A percentile compares a stretch with the other conserved stretches of the same genome.
phyloP scores from a whole-genome alignment of 2,888 invertebrate species.

The Petrolisthes manimaculis region DNA sequence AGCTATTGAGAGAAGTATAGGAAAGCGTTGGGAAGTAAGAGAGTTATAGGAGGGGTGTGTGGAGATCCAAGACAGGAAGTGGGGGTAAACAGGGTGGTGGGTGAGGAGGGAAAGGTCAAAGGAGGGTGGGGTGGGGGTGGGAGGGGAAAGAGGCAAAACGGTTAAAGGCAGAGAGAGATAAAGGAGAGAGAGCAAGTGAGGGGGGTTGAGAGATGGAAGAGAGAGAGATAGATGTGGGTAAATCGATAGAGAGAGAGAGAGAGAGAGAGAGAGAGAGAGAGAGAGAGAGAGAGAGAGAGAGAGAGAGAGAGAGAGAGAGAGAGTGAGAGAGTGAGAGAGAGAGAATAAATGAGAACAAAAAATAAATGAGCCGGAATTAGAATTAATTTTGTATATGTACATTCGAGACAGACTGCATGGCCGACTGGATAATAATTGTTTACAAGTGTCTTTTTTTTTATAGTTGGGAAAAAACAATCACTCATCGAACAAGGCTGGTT shows the following conservation, averaged over 20 bases:
- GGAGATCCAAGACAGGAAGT: background rate
- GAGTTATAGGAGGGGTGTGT: background rate
- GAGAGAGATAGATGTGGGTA: background rate
- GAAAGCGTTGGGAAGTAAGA: background rate
- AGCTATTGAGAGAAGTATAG: no score
- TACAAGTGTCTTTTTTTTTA: no score
- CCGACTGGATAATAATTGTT: background rate
- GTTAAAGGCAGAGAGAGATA: background rate
- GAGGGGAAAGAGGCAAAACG: background rate
- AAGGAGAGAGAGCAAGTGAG: background rate
- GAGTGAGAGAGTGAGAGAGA: conserved; percentile 17
- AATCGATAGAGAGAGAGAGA: conserved; percentile 1
- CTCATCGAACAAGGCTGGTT: background rate
- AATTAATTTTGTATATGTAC: background rate
- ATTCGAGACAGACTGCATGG: background rate
- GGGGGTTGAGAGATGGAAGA: background rate
- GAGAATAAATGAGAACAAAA: background rate
- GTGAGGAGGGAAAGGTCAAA: background rate
- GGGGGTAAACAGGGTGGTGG: background rate
- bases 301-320: conserved; percentile 31
- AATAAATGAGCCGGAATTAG: background rate
- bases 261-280: background rate
- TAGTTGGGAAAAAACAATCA: no score
- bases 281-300: background rate
- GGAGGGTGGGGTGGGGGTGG: background rate